Evolutionary conservation across 1,140 invertebrate genomes (phyloP).

Genomic region (Zaprionus kolodkinae): DNA sequence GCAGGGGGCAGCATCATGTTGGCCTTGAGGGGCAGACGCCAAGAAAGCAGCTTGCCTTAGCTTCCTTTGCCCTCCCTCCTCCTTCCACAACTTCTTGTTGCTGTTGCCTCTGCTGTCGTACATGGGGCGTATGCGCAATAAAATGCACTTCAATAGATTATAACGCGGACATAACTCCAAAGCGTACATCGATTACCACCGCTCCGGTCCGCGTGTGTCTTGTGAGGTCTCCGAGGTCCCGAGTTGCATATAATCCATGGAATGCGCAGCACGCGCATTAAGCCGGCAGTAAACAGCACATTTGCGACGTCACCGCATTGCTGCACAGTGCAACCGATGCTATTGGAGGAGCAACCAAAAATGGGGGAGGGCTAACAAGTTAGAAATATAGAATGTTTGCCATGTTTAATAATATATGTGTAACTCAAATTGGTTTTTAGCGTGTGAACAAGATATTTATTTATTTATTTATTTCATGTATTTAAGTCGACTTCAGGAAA

Average conservation of each 20-base stretch:
- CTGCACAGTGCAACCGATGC: constrained; percentile 28
- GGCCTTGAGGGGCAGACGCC: constrained; percentile 6
- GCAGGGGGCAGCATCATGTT: constrained; percentile 31
- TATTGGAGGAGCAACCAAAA: neutral
- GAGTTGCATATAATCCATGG: constrained; percentile 56
- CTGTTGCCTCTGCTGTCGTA: constrained; percentile 17
- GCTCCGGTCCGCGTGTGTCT: constrained; percentile 39
- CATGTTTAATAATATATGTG: too few species aligned
- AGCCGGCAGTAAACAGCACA: constrained; percentile 70
- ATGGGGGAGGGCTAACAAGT: neutral
- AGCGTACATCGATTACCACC: constrained; percentile 60
- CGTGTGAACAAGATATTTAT: too few species aligned
- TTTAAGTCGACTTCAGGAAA: too few species aligned
- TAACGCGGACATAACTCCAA: constrained; percentile 65
- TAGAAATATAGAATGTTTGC: too few species aligned
- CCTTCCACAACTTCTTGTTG: neutral
- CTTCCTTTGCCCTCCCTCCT: too few species aligned
- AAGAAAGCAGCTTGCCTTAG: constrained; percentile 13
- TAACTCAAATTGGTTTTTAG: too few species aligned
- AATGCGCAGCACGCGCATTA: constrained; percentile 56
- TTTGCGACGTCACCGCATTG: constrained; percentile 39
- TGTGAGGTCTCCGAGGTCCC: constrained; percentile 25
- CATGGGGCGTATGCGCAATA: constrained; percentile 73
- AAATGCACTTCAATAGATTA: constrained; percentile 79
- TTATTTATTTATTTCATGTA: too few species aligned